Base-by-base conservation (phyloP, 2,113 vertebrate genomes). In the Labeo rohita region DNA sequence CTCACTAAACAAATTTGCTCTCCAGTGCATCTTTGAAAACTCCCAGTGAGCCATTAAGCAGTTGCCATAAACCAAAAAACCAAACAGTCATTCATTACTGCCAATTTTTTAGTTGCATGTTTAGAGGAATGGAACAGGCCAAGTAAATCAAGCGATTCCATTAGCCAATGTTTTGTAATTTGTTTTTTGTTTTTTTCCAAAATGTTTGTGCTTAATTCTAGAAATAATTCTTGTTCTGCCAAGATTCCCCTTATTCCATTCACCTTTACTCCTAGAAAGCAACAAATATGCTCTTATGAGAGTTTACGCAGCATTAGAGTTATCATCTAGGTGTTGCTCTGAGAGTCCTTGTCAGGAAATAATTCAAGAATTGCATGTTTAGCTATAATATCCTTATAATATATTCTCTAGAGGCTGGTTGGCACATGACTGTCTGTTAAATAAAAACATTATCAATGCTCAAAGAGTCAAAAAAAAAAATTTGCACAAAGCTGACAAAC, bases 41-140 rank as follows among this genome's bases (percentile, higher is more conserved):
- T 50, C 59, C 59, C 39, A 66, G 13, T 81, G 43, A 81, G 63
- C 45, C 61, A 66, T 81, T 66, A 81, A 66, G 61, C 61, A 81
- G 59, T 50, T 66, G 45, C 43, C 23, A 18, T 81, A 36, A 81
- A 66, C 59, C 61, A 66, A 36, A 28, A 13, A 66, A 81, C 18
- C 61, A 81, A 9, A 3, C 16, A 78, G 52, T 43, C 36, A 47
- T 63, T 6, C n/a, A 49, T 18, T 21, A 36, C 15, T 82, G 61
- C 45, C 61, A 81, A 34, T 16, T 49, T 16, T 47, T 65, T 10
- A 28, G 18, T 49, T 66, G 11, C 28, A 61, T 47, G 10, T 61
- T 52, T 45, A 65, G 39, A 23, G 59, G 11, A 45, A 34, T 65
- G 12, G 39, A 63, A 49, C 34, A 36, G 4, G 9, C 15, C 52